Percentiles rank a stretch among this genome's conserved stretches.
Conservation (phyloP, 1,140 invertebrate genomes). For the Orius insidiosus region DNA sequence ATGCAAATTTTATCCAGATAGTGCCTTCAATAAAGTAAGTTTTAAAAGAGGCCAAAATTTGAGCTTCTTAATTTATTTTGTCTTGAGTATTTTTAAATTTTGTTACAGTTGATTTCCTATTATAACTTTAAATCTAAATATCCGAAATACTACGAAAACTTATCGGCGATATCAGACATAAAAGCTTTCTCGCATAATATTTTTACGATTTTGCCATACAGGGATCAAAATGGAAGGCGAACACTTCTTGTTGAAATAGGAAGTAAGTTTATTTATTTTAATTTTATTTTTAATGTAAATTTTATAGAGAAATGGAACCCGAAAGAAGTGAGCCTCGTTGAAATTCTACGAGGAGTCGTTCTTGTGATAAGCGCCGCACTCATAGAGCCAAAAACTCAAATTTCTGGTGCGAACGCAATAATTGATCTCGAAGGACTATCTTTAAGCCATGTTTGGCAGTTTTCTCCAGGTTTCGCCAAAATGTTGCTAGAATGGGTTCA, state of each 20-base stretch:
- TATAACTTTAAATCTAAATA: conserved; percentile 37
- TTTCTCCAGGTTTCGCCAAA: conserved; percentile 49
- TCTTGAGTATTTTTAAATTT: conserved; percentile 5
- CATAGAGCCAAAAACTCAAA: conserved; percentile 40
- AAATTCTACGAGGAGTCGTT: conserved; percentile 39
- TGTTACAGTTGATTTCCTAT: conserved; percentile 35
- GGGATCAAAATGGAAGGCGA: conserved; percentile 33
- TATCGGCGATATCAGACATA: conserved; percentile 30
- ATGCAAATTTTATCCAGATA: conserved; percentile 30
- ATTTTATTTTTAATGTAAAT: neutral
- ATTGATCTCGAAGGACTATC: conserved; percentile 49
- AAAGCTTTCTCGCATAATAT: conserved; percentile 33
- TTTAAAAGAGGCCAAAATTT: neutral
- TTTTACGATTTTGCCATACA: conserved; percentile 34
- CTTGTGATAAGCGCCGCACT: conserved; percentile 39
- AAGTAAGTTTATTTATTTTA: conserved; percentile 25
- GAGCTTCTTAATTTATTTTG: neutral
- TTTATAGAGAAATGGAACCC: conserved; percentile 44
- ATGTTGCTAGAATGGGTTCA: conserved; percentile 45
- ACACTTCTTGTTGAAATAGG: conserved; percentile 37
- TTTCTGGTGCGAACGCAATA: conserved; percentile 39
- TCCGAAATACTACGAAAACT: conserved; percentile 30
- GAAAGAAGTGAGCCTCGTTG: conserved; percentile 32
- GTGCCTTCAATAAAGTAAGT: conserved; percentile 25
- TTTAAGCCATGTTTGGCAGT: conserved; percentile 45